Percentiles rank a stretch among this genome's conserved stretches.
Conservation (phyloP, 2,888 invertebrate genomes). For the Craniophora ligustri region DNA sequence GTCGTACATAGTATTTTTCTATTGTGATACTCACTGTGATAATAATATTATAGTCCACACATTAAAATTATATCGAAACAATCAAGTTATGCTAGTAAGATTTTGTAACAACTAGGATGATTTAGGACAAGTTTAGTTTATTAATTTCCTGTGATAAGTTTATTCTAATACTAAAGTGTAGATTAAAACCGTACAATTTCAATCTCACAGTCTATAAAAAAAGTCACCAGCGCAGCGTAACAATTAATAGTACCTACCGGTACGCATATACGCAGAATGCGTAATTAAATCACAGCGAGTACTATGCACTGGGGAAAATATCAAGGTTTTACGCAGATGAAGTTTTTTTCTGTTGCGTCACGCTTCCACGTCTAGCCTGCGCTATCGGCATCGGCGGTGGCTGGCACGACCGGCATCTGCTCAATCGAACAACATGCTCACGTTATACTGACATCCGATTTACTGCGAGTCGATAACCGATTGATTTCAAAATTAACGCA, state of each 20-base stretch:
- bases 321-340: conserved; percentile 46
- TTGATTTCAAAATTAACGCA: conserved; percentile 14
- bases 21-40: conserved; percentile 31
- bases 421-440: conserved; percentile 48
- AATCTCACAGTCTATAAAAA: not conserved
- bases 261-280: conserved; percentile 26
- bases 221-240: conserved; percentile 17
- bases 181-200: no score
- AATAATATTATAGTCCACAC: conserved; percentile 18
- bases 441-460: conserved; percentile 61
- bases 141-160: no score
- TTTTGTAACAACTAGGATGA: no score
- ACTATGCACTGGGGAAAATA: conserved; percentile 38
- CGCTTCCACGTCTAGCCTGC: conserved; percentile 59
- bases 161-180: no score
- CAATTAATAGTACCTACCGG: conserved; percentile 30
- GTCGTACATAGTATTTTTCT: conserved; percentile 51
- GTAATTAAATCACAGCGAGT: conserved; percentile 41
- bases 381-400: conserved; percentile 66
- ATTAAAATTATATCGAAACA: not conserved
- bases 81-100: no score
- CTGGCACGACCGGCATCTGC: conserved; percentile 83
- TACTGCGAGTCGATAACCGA: conserved; percentile 45
- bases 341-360: conserved; percentile 52
- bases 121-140: no score